phyloP scores from a whole-genome alignment of 1,140 invertebrate species.

The Eciton burchellii region DNA sequence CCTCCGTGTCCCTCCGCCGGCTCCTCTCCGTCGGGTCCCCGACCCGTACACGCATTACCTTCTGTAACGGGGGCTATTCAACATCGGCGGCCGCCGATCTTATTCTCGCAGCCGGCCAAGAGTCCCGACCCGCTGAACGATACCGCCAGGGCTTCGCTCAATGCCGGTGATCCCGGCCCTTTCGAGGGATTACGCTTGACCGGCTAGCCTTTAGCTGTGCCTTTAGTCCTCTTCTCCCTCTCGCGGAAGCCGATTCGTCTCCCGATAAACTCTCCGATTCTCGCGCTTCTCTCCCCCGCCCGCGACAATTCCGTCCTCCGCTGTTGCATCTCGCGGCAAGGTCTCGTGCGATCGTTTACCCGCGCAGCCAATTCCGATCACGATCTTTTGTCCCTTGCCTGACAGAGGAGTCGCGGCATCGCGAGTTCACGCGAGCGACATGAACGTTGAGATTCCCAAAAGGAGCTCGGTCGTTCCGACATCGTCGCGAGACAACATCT shows the following conservation, averaged over 20 bases:
- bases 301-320: not conserved
- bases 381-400: too few relatives aligned
- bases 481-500: too few relatives aligned
- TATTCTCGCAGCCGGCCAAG: slow-evolving; percentile 60
- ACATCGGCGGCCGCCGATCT: slow-evolving; percentile 59
- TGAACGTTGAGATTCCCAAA: too few relatives aligned
- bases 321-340: not conserved
- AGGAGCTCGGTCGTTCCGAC: too few relatives aligned
- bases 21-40: slow-evolving; percentile 16
- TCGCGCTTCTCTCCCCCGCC: not conserved
- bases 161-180: slow-evolving; percentile 65
- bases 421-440: too few relatives aligned
- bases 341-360: not conserved
- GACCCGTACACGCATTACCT: slow-evolving; percentile 62
- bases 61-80: slow-evolving; percentile 68
- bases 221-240: not conserved
- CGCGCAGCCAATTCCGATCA: too few relatives aligned
- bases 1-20: slow-evolving; percentile 39
- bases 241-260: not conserved
- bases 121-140: slow-evolving; percentile 57
- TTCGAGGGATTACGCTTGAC: slow-evolving; percentile 67
- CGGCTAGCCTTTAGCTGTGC: slow-evolving; percentile 22
- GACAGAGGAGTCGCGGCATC: too few relatives aligned
- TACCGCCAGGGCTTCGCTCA: slow-evolving; percentile 69
- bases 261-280: not conserved